These are phyloP conservation scores for Dryomyza anilis DNA, from an alignment of 2,888 invertebrate species.

Conservation along the genomic window DNA sequence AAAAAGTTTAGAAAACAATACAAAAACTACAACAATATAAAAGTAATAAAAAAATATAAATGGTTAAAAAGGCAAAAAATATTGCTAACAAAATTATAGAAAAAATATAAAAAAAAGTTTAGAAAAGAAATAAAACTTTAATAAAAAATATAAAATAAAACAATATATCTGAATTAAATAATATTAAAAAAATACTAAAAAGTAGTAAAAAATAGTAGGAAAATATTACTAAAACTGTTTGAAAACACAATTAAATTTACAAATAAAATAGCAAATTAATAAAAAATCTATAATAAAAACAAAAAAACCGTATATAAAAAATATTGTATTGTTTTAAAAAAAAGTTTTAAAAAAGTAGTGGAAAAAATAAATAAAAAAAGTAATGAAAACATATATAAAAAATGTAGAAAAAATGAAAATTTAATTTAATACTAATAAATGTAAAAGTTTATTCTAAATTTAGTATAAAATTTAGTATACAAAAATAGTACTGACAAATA, in stretches of 20 bases:
- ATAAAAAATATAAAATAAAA: neutral
- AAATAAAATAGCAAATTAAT: neutral
- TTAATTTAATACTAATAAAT: neutral
- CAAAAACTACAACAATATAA: too few species aligned
- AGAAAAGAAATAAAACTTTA: neutral
- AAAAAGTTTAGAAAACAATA: too few species aligned
- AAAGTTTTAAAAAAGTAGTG: neutral
- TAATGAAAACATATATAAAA: neutral
- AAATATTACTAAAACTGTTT: neutral
- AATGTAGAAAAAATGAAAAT: neutral
- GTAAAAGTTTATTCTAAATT: too few species aligned
- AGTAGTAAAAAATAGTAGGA: neutral
- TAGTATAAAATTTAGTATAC: too few species aligned
- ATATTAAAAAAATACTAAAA: neutral
- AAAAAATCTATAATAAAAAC: neutral
- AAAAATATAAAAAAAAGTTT: neutral
- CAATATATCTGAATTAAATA: neutral
- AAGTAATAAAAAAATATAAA: neutral
- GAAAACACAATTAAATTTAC: neutral
- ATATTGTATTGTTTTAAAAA: neutral
- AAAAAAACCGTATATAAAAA: neutral
- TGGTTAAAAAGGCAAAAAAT: neutral
- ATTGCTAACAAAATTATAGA: neutral
- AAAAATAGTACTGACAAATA: too few species aligned
- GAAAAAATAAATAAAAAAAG: neutral